Conservation (phyloP, 2,888 invertebrate genomes). For the Drosophila rellima region DNA sequence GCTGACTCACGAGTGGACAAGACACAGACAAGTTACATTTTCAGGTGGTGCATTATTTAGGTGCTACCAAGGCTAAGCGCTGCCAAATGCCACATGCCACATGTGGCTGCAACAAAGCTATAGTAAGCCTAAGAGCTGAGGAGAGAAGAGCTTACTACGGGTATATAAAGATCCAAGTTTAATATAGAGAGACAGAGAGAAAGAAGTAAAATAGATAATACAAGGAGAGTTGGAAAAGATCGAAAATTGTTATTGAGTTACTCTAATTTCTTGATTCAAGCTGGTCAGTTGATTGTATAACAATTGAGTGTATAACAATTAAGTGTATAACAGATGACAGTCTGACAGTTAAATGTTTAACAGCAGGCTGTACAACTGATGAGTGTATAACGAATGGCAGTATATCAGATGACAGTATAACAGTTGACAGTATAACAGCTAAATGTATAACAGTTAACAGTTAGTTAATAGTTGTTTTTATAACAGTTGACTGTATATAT, state of each 20-base stretch:
- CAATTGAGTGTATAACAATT: constrained; percentile 1
- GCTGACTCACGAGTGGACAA: constrained; percentile 22
- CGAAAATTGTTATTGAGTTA: too few relatives aligned
- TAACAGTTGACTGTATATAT: background rate
- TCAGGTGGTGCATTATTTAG: constrained; percentile 9
- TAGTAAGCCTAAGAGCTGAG: background rate
- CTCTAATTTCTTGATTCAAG: background rate
- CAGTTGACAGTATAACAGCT: too few relatives aligned
- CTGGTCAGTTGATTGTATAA: background rate
- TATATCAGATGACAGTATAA: too few relatives aligned
- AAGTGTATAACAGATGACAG: constrained; percentile 22
- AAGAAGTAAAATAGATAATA: too few relatives aligned
- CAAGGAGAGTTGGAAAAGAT: too few relatives aligned
- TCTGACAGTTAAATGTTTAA: constrained; percentile 8
- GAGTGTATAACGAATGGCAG: background rate
- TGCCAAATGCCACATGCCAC: constrained; percentile 4
- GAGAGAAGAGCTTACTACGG: too few relatives aligned
- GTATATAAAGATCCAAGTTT: too few relatives aligned
- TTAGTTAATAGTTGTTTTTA: background rate
- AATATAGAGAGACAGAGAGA: too few relatives aligned
- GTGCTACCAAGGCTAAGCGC: constrained; percentile 20
- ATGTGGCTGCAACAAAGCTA: constrained; percentile 5
- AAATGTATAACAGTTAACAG: background rate
- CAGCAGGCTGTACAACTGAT: constrained; percentile 1
- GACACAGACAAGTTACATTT: constrained; percentile 27